phyloP scores from a whole-genome alignment of 2,113 vertebrate genomes.

The Cynoglossus semilaevis region DNA sequence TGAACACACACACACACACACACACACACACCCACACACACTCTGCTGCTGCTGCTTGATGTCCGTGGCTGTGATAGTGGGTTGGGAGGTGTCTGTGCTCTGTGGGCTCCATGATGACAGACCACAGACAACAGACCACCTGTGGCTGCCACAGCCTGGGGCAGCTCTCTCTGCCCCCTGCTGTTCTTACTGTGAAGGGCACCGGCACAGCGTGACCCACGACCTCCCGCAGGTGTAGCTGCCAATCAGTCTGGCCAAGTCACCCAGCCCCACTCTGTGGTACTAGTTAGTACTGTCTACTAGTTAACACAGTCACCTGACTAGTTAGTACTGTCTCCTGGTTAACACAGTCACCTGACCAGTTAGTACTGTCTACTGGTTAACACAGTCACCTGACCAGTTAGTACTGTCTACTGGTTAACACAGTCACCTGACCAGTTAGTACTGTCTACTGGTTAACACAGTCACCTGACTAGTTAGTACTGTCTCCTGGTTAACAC shows the following conservation, averaged over 20 bases:
- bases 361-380: too few relatives aligned
- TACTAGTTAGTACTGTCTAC: constrained; percentile 14
- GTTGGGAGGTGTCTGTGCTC: constrained; percentile 11
- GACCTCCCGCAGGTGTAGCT: constrained; percentile 41
- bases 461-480: too few relatives aligned
- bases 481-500: too few relatives aligned
- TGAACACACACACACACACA: constrained; percentile 4
- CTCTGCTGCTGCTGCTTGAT: too few relatives aligned
- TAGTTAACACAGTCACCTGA: neutral
- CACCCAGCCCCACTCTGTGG: neutral
- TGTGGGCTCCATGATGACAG: constrained; percentile 33
- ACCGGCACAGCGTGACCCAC: constrained; percentile 58
- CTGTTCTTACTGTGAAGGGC: constrained; percentile 59
- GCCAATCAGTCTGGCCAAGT: constrained; percentile 50
- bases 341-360: too few relatives aligned
- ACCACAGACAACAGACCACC: constrained; percentile 57
- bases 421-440: too few relatives aligned
- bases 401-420: too few relatives aligned
- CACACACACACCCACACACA: neutral
- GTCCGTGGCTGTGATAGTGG: constrained; percentile 14
- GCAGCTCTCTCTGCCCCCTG: constrained; percentile 35
- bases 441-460: too few relatives aligned
- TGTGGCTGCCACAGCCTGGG: constrained; percentile 30
- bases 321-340: too few relatives aligned
- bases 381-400: too few relatives aligned